Percentiles rank a stretch among this genome's conserved stretches.
Evolutionary conservation across 2,888 invertebrate genomes (phyloP).

Genomic region (Alloscopus bannaensis): DNA sequence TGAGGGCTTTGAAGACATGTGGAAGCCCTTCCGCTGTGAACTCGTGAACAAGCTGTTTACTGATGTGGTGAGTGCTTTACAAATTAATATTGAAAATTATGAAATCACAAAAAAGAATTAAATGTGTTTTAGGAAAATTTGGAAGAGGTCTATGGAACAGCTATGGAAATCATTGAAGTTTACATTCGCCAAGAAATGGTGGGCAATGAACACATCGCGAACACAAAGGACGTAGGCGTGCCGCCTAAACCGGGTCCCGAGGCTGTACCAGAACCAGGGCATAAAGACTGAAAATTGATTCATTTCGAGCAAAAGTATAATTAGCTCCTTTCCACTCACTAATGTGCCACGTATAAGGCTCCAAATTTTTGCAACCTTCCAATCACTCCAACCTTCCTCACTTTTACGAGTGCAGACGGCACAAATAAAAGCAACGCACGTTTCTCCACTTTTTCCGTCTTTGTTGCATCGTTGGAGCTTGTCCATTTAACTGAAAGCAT

Average conservation of each 20-base stretch:
- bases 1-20: slow-evolving; percentile 26
- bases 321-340: no score
- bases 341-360: no score
- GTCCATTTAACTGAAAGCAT: slow-evolving; percentile 1
- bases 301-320: background rate
- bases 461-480: background rate
- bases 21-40: slow-evolving; percentile 30
- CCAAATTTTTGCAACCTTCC: background rate
- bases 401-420: no score
- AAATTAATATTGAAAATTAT: background rate
- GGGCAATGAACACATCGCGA: background rate
- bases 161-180: slow-evolving; percentile 23
- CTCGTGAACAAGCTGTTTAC: slow-evolving; percentile 26
- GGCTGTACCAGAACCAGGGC: background rate
- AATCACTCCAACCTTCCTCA: background rate
- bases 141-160: slow-evolving; percentile 28
- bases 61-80: slow-evolving; percentile 26
- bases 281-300: background rate
- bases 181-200: slow-evolving; percentile 19
- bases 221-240: no score
- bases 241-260: no score
- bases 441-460: background rate
- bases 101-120: background rate
- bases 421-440: background rate
- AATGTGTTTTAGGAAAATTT: slow-evolving; percentile 5